Conservation (phyloP, 2,888 invertebrate species). For the Lepetodrilus schrolli region DNA sequence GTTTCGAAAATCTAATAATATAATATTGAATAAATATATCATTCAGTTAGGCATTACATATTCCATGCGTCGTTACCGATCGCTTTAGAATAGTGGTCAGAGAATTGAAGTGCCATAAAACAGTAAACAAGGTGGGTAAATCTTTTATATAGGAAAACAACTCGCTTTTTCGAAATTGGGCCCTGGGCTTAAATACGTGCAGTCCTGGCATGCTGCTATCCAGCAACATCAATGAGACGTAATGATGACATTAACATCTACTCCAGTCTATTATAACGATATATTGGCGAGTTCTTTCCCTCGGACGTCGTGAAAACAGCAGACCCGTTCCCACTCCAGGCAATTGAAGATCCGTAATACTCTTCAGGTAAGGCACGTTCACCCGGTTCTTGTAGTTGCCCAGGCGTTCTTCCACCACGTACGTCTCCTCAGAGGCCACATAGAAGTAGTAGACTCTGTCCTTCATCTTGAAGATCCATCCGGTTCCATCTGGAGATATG, state of each 20-base stretch:
- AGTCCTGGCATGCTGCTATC: too few species aligned
- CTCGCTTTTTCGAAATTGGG: too few species aligned
- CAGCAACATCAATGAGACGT: too few species aligned
- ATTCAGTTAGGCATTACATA: too few species aligned
- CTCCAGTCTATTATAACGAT: background rate
- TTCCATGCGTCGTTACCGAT: too few species aligned
- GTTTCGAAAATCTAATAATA: too few species aligned
- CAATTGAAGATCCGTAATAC: background rate
- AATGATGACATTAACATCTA: background rate
- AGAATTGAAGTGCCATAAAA: too few species aligned
- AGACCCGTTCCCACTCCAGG: background rate
- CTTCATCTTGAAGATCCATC: background rate
- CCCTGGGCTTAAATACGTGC: too few species aligned
- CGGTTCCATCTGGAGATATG: background rate
- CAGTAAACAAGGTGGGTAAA: too few species aligned
- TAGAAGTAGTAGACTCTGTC: conserved; percentile 15
- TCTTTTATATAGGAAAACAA: too few species aligned
- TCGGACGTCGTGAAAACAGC: background rate
- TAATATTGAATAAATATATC: too few species aligned
- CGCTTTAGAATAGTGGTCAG: too few species aligned
- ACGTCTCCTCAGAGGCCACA: background rate
- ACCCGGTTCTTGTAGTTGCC: background rate
- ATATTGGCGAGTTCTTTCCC: background rate
- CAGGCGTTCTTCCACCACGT: background rate
- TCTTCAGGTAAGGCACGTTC: background rate